Evolutionary conservation across 2,113 vertebrate species (phyloP), one percentile per base, ranked within the genome.

Genomic region (Misgurnus mizolepis): DNA sequence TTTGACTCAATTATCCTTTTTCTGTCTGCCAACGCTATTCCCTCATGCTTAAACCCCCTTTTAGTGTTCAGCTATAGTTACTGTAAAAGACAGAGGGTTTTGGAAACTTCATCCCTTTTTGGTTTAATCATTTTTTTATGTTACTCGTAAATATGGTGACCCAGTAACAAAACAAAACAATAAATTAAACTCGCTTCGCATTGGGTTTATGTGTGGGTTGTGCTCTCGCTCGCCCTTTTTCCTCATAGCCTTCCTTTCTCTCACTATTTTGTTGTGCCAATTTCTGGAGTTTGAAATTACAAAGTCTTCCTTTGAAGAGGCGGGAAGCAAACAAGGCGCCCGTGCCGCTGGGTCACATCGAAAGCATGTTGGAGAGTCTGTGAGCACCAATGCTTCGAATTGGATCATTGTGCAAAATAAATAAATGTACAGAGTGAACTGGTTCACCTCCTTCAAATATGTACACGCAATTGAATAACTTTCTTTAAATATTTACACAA

Each of bases 111-210:
- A 40, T 27, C 7, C 15, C 8, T 5, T 82, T 7, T 45, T 72
- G 45, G 72, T 73, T 73, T 83, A 71, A 85, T 62, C 77, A 81
- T 87, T 80, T 74, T 81, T 72, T 71, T 88, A 77, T 84, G 17
- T 55, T 67, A 79, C 81, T 79, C 80, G 78, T 27, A 73, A 85
- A 82, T 87, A 88, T 68, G 84, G 86, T 86, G 88, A 86, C 80
- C 80, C 81, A 87, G 85, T 87, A 88, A 83, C 62, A 72, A 47
- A 61, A 75, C n/a, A 72, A 72, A 56, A 56, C 78, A 71, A 85
- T 72, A 76, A 84, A 76, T 81, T 69, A 85, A 79, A 83, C 78
- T 34, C 9, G 15, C 72, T 49, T 74, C 22, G 68, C 69, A 34
- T 65, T 67, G 55, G 65, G 67, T 79, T 88, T 64, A 67, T 73